phyloP scores from a whole-genome alignment of 2,113 vertebrate species.

The Myotis lucifugus region DNA sequence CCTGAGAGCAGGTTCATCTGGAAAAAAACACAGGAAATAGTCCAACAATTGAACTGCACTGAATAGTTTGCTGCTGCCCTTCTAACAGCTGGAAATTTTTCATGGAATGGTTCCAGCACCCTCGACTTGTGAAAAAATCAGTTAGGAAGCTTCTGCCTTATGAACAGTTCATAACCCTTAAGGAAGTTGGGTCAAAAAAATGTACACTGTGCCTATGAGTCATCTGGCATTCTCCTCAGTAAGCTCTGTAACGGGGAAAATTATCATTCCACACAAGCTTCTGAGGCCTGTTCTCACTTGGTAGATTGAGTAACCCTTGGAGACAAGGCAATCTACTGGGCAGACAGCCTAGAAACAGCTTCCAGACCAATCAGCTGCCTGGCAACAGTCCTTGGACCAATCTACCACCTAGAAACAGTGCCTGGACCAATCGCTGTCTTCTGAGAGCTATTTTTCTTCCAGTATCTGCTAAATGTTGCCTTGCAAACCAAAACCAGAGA shows the following conservation, averaged over 20 bases:
- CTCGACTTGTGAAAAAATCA: slow-evolving; percentile 5
- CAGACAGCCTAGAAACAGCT: slow-evolving; percentile 70
- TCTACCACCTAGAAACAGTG: slow-evolving; percentile 61
- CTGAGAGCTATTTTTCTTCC: slow-evolving; percentile 50
- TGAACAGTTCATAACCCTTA: neutral
- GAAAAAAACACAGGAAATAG: slow-evolving; percentile 26
- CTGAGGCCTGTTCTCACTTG: slow-evolving; percentile 54
- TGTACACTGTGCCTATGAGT: slow-evolving; percentile 51
- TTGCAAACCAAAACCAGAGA: slow-evolving; percentile 65
- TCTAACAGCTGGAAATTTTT: slow-evolving; percentile 43
- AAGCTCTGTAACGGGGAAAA: slow-evolving; percentile 34
- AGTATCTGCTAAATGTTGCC: slow-evolving; percentile 55
- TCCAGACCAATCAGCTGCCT: slow-evolving; percentile 58
- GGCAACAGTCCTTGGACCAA: slow-evolving; percentile 66
- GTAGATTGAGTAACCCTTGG: slow-evolving; percentile 68
- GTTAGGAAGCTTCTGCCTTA: slow-evolving; percentile 15
- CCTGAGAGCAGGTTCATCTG: neutral
- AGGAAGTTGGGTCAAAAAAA: neutral
- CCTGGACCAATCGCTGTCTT: slow-evolving; percentile 63
- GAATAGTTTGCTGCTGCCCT: neutral
- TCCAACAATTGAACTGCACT: neutral
- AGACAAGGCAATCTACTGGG: slow-evolving; percentile 63
- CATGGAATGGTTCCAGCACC: neutral
- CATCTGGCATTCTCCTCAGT: slow-evolving; percentile 56
- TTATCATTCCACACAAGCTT: slow-evolving; percentile 54